Conservation (phyloP, 2,113 vertebrate genomes). For the Hippocampus barbouri region DNA sequence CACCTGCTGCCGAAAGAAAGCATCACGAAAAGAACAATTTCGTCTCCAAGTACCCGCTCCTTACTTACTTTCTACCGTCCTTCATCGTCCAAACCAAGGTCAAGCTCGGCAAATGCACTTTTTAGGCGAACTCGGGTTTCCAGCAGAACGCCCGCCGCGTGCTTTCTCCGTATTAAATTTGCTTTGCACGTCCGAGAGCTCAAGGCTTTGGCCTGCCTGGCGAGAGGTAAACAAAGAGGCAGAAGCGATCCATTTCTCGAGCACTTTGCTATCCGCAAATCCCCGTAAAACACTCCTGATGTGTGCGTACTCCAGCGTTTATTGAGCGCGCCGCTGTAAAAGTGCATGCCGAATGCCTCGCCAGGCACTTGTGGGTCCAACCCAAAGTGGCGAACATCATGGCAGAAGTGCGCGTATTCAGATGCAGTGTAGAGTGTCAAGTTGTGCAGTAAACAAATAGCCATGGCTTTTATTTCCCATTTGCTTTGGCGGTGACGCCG, state of each 20-base stretch:
- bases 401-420: background rate
- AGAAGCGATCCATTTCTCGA: conserved; percentile 31
- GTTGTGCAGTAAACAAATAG: background rate
- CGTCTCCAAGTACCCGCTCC: background rate
- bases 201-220: conserved; percentile 48
- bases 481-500: background rate
- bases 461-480: background rate
- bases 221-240: conserved; percentile 17
- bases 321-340: conserved; percentile 10
- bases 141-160: conserved; percentile 44
- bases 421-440: background rate
- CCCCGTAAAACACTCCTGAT: conserved; percentile 23
- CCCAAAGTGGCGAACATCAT: background rate
- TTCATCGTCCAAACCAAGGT: conserved; percentile 18
- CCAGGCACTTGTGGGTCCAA: conserved; percentile 5
- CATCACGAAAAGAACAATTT: conserved; percentile 6
- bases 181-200: conserved; percentile 62
- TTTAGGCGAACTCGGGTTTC: conserved; percentile 21
- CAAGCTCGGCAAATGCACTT: conserved; percentile 15
- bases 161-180: conserved; percentile 57
- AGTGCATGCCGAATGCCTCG: conserved; percentile 19
- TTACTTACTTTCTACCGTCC: conserved; percentile 2
- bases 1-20: background rate
- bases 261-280: conserved; percentile 34
- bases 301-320: conserved; percentile 20